Base-by-base conservation (phyloP, 1,140 invertebrate species). In the Drosophila sechellia region DNA sequence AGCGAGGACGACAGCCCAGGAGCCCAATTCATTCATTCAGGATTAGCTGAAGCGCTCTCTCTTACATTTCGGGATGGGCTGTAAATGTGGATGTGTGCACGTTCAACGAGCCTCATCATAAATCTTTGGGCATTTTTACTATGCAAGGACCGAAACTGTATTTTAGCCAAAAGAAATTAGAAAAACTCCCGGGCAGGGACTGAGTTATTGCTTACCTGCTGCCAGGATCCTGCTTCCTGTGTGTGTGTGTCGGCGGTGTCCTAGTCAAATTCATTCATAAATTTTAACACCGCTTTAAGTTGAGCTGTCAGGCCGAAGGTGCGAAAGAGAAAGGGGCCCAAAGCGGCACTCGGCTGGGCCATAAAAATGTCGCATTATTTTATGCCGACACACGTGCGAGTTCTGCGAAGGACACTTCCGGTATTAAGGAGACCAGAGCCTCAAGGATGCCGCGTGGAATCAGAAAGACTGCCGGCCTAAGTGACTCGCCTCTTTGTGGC, bases 361-460 rank as follows among this genome's bases (percentile, higher is more conserved):
- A 85, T 85, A 85, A 85, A 85, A 85, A 86, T 81, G 81, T 85
- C 81, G 81, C 81, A 81, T 77, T 73, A 80, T 77, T 81, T 85
- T 80, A 85, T 81, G 81, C 65, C 55, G 55, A 59, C 65, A 79
- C 71, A 76, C 57, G 76, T 76, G 78, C 65, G 57, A 75, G 53
- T 71, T 74, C 77, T 50, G 58, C 79, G 79, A 83, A 78, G 81
- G 81, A 86, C 81, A 85, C 81, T 85, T 85, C 81, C 81, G 81
- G 81, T 73, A 85, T 73, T 71, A 75, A 69, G 72, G 79, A 74
- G 59, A 49, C 37, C 34, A 22, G 35, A 22, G 25, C 12, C 31
- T 76, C 80, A 84, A 83, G 70, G 71, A 81, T 81, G 31, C 70
- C 31, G 37, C 10, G 54, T 48, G 60, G 53, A 27, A n/a, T 37